These are phyloP conservation scores for Xanthia icteritia DNA, from an alignment of 2,888 invertebrate genomes.

Conservation along the genomic window DNA sequence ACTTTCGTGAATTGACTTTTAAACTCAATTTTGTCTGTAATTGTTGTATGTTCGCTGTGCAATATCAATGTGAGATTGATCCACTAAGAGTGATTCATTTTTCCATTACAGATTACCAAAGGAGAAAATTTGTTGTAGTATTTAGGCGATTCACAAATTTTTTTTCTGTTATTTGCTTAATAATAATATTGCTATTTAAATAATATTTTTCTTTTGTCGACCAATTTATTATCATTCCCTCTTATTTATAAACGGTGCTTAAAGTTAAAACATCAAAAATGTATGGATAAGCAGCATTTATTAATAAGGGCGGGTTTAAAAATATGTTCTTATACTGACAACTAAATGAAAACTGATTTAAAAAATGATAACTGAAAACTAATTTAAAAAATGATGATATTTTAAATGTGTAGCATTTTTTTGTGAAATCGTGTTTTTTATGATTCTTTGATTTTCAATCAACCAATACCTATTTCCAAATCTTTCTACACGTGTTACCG, in stretches of 20 bases:
- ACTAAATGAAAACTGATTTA: too few species aligned
- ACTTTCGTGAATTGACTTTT: background rate
- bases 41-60: background rate
- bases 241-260: background rate
- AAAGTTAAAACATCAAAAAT: background rate
- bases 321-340: too few species aligned
- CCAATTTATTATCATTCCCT: background rate
- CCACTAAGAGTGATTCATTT: background rate
- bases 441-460: too few species aligned
- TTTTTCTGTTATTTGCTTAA: background rate
- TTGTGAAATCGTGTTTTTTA: too few species aligned
- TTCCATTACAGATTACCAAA: background rate
- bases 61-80: background rate
- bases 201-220: background rate
- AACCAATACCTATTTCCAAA: background rate
- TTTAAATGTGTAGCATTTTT: too few species aligned
- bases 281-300: background rate
- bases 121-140: background rate
- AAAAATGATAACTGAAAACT: too few species aligned
- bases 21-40: background rate
- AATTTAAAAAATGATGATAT: too few species aligned
- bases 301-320: too few species aligned
- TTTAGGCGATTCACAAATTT: background rate
- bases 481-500: conserved; percentile 32
- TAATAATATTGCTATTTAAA: background rate